Evolutionary conservation across 2,797 vertebrate genomes (phyloP).

Genomic region (Buceros bicornis): DNA sequence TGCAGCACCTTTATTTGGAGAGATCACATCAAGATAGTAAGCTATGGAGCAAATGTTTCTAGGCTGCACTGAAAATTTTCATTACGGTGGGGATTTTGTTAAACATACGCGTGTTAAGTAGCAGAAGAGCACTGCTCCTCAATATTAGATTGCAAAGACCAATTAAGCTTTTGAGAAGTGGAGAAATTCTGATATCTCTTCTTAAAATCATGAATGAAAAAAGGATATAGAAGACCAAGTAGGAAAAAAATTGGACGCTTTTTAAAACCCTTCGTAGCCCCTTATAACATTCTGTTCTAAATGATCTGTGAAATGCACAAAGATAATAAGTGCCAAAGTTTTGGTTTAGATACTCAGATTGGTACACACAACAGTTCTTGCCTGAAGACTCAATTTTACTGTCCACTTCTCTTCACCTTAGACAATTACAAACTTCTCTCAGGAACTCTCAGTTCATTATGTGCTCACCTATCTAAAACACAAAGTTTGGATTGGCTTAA

Average conservation of each 20-base stretch:
- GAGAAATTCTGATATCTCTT: background rate
- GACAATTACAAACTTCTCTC: conserved; percentile 6
- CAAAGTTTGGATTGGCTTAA: conserved; percentile 22
- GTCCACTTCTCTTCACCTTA: background rate
- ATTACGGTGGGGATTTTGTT: background rate
- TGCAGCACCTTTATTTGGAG: background rate
- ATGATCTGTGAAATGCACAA: background rate
- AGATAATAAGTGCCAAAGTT: background rate
- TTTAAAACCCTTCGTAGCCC: background rate
- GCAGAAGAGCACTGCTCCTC: background rate
- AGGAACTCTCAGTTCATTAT: conserved; percentile 50
- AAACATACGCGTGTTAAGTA: background rate
- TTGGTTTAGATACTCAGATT: background rate
- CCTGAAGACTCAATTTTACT: conserved; percentile 23
- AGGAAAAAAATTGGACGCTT: background rate
- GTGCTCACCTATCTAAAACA: conserved; percentile 39
- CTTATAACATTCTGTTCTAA: background rate
- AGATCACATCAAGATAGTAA: background rate
- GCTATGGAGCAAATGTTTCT: background rate
- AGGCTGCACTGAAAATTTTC: background rate
- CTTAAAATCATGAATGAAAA: background rate
- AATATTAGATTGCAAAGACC: background rate
- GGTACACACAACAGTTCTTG: background rate
- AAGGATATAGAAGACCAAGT: background rate
- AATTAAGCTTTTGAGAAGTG: background rate